phyloP scores from a whole-genome alignment of 2,113 vertebrate genomes.

The Lycocorax pyrrhopterus region DNA sequence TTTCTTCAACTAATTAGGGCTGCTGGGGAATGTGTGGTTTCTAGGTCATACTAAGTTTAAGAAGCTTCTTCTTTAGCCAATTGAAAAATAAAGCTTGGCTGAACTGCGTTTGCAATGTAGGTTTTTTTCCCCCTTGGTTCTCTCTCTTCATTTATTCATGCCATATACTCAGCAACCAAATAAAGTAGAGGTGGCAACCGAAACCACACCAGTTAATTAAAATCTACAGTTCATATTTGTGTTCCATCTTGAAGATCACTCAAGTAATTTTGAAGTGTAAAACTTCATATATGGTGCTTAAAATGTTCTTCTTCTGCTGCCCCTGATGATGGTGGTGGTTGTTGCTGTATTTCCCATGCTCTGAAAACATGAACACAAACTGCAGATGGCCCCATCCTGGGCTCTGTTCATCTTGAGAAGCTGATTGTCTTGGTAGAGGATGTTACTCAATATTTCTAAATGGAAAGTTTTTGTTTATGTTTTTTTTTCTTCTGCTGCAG shows the following conservation, averaged over 20 bases:
- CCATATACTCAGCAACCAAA: neutral
- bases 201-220: neutral
- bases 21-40: conserved; percentile 67
- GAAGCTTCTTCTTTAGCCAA: conserved; percentile 38
- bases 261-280: neutral
- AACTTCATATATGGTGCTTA: neutral
- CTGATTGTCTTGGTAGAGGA: neutral
- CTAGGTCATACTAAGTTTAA: conserved; percentile 70
- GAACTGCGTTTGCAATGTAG: conserved; percentile 38
- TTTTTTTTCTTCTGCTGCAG: neutral
- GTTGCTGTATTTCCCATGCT: neutral
- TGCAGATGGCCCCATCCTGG: accelerated
- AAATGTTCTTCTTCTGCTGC: neutral
- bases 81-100: conserved; percentile 57
- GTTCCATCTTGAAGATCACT: neutral
- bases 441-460: neutral
- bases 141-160: conserved; percentile 30
- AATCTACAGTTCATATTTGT: neutral
- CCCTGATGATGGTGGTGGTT: neutral
- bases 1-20: conserved; percentile 73
- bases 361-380: neutral
- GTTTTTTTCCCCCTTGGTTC: neutral
- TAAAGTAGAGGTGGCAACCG: neutral
- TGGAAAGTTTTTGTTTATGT: neutral
- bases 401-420: neutral